Evolutionary conservation across 2,888 invertebrate species (phyloP), one percentile per base, ranked within the genome.

Genomic region (Dyspetes luteomarginatus): DNA sequence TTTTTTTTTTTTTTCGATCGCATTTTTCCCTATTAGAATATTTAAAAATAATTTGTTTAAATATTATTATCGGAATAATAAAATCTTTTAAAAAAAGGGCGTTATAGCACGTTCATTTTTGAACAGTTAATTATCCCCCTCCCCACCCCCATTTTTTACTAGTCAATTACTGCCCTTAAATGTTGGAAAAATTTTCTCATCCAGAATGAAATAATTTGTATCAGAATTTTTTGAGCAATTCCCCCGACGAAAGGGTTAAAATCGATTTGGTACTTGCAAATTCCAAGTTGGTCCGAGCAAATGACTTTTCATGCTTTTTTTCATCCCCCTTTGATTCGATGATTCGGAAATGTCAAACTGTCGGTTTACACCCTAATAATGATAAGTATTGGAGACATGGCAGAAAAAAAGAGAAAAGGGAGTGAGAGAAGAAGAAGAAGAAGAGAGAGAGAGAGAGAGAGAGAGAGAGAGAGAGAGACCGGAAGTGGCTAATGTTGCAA

Each of bases 371-470:
- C 24, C 45, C 41, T 60, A 73, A 41, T 68, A 41, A 50, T 68
- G 62, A 45, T 76, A 64, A 76, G 69, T 76, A 76, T 69, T 62
- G 22, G 30, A 50, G 48, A 5, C 41, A 26, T 36, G 26, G 43
- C 24, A 3, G n/a, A 56, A 43, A 28, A 12, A 9, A 30, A 30
- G 60, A 22, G 19, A 19, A n/a, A 41, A 9, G n/a, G 17, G 19
- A 22, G 22, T 4, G 7, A 43, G n/a, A 15, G 1, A 15, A 43
- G 41, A 58, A 3, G 12, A 19, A 17, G 17, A 48, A 69, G 24
- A 43, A 28, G 15, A 7, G 19, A 48, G 17, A 26, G 26, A 48
- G 19, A 48, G 12, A 22, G 50, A 12, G 19, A 5, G 19, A 50
- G 28, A 43, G 7, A 19, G 43, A 24, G 15, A 56, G 45, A 17